Base-by-base conservation (phyloP, 2,888 invertebrate genomes). In the Hydraecia micacea region DNA sequence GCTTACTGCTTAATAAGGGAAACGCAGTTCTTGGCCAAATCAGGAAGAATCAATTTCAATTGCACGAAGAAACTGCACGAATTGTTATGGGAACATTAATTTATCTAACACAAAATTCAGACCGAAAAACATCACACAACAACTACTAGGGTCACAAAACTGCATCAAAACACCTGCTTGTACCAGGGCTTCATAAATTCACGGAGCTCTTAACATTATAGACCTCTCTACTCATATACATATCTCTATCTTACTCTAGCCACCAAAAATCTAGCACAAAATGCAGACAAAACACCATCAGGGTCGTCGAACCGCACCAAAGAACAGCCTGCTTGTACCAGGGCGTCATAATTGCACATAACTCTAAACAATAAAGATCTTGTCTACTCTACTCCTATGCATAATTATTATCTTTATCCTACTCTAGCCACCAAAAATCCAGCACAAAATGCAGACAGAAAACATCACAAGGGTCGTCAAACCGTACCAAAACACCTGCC, bases 271-370 rank as follows among this genome's bases (percentile, higher is more conserved):
- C 69, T 70, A 63, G 73, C 75, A 67, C 75, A 71, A 46, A 70
- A 62, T 46, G 2, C 70, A 52, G 70, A 69, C 46, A 36, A 32
- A 55, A 39, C n/a, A 58, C 36, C 11, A n/a, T 68, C 49, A 65
- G 69, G 85, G 85, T 84, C 86, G 63, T 75, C 79, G 78, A 83
- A 83, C 84, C 49, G 62, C 68, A 77, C 18, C 39, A 32, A 75
- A 85, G 60, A 79, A 83, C n/a, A n/a, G n/a, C 79, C 82, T 82
- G 80, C 76, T 52, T 49, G 77, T 89, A 88, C 89, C 81, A 88
- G 79, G 82, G 78, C 71, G 49, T 71, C 76, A 85, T n/a, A n/a
- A n/a, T 13, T 58, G 11, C 11, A 55, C 11, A 55, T 18, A 55
- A 25, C 52, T 25, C 52, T 25, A 25, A 32, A 58, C 11, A n/a